Evolutionary conservation across 1,140 invertebrate species (phyloP).

Genomic region (Eriocheir sinensis): DNA sequence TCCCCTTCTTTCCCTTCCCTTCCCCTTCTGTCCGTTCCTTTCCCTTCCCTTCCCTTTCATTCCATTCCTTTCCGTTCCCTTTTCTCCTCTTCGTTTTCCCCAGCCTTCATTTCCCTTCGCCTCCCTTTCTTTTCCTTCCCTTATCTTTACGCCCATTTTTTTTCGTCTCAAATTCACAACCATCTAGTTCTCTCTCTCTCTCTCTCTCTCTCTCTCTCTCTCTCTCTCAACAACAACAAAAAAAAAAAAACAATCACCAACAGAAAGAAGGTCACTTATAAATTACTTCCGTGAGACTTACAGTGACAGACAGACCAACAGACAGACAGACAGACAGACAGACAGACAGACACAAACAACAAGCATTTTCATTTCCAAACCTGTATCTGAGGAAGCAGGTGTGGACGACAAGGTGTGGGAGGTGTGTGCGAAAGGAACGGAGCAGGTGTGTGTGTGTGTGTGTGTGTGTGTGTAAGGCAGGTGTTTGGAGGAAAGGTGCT

Average conservation of each 20-base stretch:
- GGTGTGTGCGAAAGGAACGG: too few relatives aligned
- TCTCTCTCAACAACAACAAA: background rate
- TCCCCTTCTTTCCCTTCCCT: too few relatives aligned
- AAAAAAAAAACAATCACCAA: too few relatives aligned
- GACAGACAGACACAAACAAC: background rate
- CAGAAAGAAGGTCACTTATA: background rate
- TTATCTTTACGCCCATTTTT: background rate
- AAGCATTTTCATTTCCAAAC: too few relatives aligned
- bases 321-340: background rate
- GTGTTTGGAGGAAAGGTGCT: background rate
- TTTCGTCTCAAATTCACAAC: too few relatives aligned
- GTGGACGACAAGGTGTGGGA: background rate
- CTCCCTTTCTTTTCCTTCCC: background rate
- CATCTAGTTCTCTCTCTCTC: background rate
- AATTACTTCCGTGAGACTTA: background rate
- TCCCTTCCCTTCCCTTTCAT: too few relatives aligned
- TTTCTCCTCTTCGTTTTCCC: too few relatives aligned
- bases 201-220: conserved; percentile 11
- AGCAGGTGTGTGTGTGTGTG: too few relatives aligned
- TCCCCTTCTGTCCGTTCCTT: too few relatives aligned
- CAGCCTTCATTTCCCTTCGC: background rate
- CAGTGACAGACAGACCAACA: background rate
- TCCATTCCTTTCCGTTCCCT: too few relatives aligned
- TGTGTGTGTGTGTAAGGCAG: background rate
- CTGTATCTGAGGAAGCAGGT: too few relatives aligned